Percentiles rank a stretch among this genome's conserved stretches.
phyloP scores from a whole-genome alignment of 2,113 vertebrate genomes.

The Carettochelys insculpta region DNA sequence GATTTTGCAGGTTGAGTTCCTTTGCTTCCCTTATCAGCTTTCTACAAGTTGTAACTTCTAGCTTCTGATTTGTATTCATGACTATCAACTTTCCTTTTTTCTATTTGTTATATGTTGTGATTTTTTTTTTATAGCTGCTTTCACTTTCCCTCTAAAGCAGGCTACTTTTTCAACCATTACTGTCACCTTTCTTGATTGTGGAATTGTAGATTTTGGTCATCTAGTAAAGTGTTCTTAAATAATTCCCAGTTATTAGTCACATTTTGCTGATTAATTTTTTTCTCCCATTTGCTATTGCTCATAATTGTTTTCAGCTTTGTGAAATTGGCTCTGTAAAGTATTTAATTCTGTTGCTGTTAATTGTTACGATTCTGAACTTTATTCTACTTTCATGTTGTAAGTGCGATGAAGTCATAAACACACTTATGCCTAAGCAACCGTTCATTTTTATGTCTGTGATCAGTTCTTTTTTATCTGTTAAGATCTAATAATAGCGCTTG shows the following conservation, averaged over 20 bases:
- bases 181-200: not conserved
- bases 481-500: not conserved
- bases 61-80: not conserved
- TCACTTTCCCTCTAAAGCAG: not conserved
- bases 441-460: not conserved
- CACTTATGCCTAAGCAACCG: not conserved
- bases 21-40: not conserved
- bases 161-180: not conserved
- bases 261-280: not conserved
- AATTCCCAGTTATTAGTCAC: not conserved
- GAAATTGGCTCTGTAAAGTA: not conserved
- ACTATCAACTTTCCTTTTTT: not conserved
- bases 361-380: not conserved
- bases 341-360: too few species aligned
- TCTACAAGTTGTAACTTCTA: not conserved
- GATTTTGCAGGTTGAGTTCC: not conserved
- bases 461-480: not conserved
- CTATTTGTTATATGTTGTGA: not conserved
- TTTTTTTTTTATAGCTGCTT: not conserved
- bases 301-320: not conserved
- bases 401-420: not conserved
- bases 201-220: not conserved
- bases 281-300: not conserved
- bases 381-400: not conserved
- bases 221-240: not conserved